Base-by-base conservation (phyloP, 2,797 vertebrate genomes). In the Dallia pectoralis region DNA sequence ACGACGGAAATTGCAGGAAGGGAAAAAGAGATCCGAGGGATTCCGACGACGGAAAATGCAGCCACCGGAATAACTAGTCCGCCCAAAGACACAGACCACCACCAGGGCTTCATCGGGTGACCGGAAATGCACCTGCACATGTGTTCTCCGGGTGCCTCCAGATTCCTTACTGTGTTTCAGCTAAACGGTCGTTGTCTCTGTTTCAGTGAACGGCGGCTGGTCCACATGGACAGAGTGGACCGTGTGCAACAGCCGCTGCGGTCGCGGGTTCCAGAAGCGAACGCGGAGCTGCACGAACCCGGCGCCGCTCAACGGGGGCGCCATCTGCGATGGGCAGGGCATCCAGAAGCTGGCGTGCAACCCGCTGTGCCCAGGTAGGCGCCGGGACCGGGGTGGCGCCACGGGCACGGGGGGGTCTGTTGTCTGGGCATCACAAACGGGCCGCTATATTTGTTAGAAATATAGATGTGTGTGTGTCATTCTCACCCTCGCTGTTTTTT, bases 161-260 rank as follows among this genome's bases (percentile, higher is more conserved):
- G n/a, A n/a, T n/a, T n/a, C n/a, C n/a, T n/a, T n/a, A n/a, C n/a
- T n/a, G n/a, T n/a, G n/a, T n/a, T n/a, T n/a, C n/a, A n/a, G n/a
- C n/a, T n/a, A 53, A 53, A 5, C 19, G 19, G 3, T 53, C n/a
- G 51, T 47, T 47, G 27, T 40, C 22, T 33, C 4, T 15, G 22
- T 15, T 33, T 51, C 85, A 99, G 98, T 99, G 70, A 98, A 98
- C 0, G 98, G 98, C 0, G 98, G 97, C 69, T 99, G 98, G 98
- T 99, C 98, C 0, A 97, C 95, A 0, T 99, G 98, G 98, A 98
- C 97, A 0, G 98, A 99, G 89, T 99, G 98, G 98, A 97, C 98
- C 0, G 93, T 96, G 79, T 99, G 98, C 12, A 99, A 96, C 84
- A 99, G 95, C 81, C 95, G 96, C 73, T 99, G 98, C 2, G 97